A percentile compares a stretch with the other conserved stretches of the same genome.
phyloP scores from a whole-genome alignment of 2,797 vertebrate species.

The Melopsittacus undulatus region DNA sequence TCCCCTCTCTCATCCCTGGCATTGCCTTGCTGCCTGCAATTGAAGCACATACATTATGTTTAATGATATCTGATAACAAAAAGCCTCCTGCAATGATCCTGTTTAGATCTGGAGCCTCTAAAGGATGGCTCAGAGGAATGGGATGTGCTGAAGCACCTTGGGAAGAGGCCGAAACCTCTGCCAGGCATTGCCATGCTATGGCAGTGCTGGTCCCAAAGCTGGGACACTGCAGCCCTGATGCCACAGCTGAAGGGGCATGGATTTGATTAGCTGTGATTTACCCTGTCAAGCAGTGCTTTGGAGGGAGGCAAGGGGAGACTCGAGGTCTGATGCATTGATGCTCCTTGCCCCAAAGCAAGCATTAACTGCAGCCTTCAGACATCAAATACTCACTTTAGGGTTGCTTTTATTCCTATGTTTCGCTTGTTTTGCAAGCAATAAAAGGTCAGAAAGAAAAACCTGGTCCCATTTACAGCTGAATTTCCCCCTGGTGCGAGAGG shows the following conservation, averaged over 20 bases:
- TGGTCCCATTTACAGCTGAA: neutral
- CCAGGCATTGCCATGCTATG: accelerated
- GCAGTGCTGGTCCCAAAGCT: accelerated
- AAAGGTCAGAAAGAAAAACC: neutral
- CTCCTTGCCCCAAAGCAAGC: neutral
- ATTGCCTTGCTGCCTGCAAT: neutral
- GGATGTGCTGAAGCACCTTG: neutral
- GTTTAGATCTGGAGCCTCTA: neutral
- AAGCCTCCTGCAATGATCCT: slow-evolving; percentile 32
- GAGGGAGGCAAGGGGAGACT: neutral
- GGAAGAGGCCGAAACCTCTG: neutral
- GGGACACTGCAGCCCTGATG: neutral
- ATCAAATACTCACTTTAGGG: neutral
- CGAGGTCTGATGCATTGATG: neutral
- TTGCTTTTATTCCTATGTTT: neutral
- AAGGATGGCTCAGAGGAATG: neutral
- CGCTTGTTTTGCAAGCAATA: neutral
- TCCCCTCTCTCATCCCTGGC: slow-evolving; percentile 9
- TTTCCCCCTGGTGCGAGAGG: neutral
- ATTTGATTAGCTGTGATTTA: neutral
- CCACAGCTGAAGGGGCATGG: neutral
- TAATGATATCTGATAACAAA: slow-evolving; percentile 57
- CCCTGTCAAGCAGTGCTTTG: neutral
- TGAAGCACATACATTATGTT: slow-evolving; percentile 30
- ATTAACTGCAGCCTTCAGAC: neutral